phyloP scores from a whole-genome alignment of 2,888 invertebrate genomes.

The Pachycephus smyrnensis region DNA sequence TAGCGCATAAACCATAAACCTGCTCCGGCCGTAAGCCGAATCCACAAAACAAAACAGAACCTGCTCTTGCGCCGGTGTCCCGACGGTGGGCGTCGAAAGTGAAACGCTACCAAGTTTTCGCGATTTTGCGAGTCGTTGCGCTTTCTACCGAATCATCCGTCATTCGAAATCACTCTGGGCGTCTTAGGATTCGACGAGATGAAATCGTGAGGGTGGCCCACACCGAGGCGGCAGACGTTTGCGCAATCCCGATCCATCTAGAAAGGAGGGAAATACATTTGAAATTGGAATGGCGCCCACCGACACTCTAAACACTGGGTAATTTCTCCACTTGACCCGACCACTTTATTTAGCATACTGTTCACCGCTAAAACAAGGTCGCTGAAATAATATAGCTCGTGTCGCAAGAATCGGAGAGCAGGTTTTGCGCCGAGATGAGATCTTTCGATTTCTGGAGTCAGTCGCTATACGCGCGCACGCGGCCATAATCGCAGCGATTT shows the following conservation, averaged over 20 bases:
- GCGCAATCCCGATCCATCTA: no score
- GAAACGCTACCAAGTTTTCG: slow-evolving; percentile 24
- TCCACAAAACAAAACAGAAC: slow-evolving; percentile 44
- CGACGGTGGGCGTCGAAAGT: slow-evolving; percentile 42
- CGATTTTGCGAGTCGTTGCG: slow-evolving; percentile 2
- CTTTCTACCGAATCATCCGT: background rate
- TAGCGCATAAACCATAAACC: slow-evolving; percentile 49
- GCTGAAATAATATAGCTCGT: background rate
- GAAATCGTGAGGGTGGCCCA: no score
- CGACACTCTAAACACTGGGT: no score
- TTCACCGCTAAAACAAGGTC: background rate
- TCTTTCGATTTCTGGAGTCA: slow-evolving; percentile 28
- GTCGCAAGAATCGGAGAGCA: slow-evolving; percentile 3
- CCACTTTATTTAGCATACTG: background rate
- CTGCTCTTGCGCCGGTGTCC: slow-evolving; percentile 30
- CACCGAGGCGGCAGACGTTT: no score
- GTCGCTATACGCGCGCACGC: background rate
- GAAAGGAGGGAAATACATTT: no score
- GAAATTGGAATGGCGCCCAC: no score
- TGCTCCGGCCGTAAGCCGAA: slow-evolving; percentile 41
- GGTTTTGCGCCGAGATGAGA: slow-evolving; percentile 22
- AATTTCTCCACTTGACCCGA: slow-evolving; percentile 7
- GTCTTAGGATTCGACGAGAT: background rate
- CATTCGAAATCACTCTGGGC: background rate
- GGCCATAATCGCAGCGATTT: slow-evolving; percentile 33